phyloP scores from a whole-genome alignment of 2,113 vertebrate genomes.

The Falco punctatus region DNA sequence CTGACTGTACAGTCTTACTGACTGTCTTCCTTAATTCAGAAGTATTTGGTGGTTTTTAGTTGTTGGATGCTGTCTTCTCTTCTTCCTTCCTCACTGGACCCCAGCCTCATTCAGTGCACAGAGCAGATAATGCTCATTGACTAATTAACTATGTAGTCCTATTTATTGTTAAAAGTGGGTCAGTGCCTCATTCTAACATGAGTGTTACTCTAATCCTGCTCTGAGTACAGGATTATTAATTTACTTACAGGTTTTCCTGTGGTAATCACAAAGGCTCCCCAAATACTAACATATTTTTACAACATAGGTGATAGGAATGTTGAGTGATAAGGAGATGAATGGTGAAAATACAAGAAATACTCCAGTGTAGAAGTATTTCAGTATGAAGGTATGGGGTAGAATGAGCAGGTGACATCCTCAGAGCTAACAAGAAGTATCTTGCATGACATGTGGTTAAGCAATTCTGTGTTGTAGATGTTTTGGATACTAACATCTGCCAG shows the following conservation, averaged over 20 bases:
- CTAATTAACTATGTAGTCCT: slow-evolving; percentile 62
- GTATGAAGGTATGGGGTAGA: neutral
- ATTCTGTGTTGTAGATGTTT: neutral
- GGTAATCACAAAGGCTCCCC: slow-evolving; percentile 2
- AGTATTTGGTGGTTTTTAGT: neutral
- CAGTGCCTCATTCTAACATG: slow-evolving; percentile 56
- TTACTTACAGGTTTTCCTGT: slow-evolving; percentile 46
- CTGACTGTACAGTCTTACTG: neutral
- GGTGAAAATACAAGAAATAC: neutral
- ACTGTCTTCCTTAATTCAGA: neutral
- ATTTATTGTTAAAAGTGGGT: slow-evolving; percentile 69
- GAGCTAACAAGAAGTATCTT: neutral
- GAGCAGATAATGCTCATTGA: slow-evolving; percentile 43
- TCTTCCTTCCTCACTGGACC: neutral
- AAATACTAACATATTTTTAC: neutral
- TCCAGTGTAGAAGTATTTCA: neutral
- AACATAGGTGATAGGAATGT: neutral
- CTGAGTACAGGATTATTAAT: slow-evolving; percentile 59
- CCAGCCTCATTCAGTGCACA: neutral
- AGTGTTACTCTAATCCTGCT: slow-evolving; percentile 52
- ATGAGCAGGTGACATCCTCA: neutral
- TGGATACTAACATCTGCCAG: neutral
- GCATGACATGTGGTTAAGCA: neutral
- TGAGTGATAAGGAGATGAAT: neutral
- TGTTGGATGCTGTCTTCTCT: neutral